These are phyloP conservation scores for Anser brachyrhynchus DNA, from an alignment of 2,113 vertebrate species.

Conservation along the genomic window DNA sequence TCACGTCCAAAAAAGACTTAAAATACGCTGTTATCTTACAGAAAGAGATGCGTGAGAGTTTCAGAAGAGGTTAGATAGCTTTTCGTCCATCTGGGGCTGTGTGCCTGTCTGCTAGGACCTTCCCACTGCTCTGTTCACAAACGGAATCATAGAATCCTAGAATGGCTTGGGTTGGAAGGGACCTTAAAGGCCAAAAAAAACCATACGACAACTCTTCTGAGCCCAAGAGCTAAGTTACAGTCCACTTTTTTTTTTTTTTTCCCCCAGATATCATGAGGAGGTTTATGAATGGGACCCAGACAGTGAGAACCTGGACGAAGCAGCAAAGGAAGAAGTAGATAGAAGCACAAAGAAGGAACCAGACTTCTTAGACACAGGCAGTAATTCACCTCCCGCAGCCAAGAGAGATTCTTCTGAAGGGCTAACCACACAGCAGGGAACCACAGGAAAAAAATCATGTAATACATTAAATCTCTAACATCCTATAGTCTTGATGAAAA, in stretches of 20 bases:
- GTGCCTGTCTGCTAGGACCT: background rate
- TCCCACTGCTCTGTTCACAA: background rate
- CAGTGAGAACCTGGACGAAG: background rate
- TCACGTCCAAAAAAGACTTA: background rate
- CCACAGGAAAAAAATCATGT: background rate
- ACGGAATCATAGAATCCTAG: background rate
- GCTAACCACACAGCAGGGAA: background rate
- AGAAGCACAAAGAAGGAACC: background rate
- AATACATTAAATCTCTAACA: background rate
- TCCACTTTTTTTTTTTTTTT: background rate
- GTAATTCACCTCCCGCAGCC: background rate
- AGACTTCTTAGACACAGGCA: background rate
- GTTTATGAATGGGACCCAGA: background rate
- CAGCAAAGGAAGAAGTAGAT: background rate
- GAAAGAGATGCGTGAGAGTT: background rate
- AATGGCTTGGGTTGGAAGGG: background rate
- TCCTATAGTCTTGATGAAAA: background rate
- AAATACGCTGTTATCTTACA: background rate
- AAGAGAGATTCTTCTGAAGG: background rate
- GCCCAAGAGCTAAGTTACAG: background rate
- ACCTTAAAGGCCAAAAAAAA: background rate
- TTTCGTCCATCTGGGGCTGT: background rate
- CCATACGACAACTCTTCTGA: background rate
- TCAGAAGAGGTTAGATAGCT: background rate
- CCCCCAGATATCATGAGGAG: background rate